A percentile compares a stretch with the other conserved stretches of the same genome.
Evolutionary conservation across 2,797 vertebrate genomes (phyloP).

Genomic region (Dallia pectoralis): DNA sequence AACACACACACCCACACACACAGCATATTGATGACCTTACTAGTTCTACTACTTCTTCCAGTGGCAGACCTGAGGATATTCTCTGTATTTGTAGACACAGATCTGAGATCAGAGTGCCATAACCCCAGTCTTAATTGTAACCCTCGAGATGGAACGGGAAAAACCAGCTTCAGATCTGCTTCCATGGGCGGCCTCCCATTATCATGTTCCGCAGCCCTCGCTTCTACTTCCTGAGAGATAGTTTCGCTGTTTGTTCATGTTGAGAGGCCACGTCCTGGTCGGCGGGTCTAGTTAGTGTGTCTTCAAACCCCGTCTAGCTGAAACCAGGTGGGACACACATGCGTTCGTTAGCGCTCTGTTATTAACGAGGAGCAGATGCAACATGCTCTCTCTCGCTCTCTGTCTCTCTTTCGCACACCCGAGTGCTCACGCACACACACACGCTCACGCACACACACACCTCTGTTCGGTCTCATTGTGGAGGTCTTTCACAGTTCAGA

Average conservation of each 20-base stretch:
- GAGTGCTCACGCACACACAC: slow-evolving; percentile 14
- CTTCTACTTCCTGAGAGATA: slow-evolving; percentile 50
- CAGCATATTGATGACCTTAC: not conserved
- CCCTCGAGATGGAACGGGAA: slow-evolving; percentile 49
- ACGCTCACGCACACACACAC: slow-evolving; percentile 15
- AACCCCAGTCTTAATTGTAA: slow-evolving; percentile 39
- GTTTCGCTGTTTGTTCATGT: slow-evolving; percentile 41
- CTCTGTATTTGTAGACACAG: slow-evolving; percentile 31
- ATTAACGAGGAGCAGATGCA: slow-evolving; percentile 84
- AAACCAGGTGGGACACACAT: slow-evolving; percentile 75
- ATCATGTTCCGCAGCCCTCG: slow-evolving; percentile 8
- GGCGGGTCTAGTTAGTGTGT: slow-evolving; percentile 10
- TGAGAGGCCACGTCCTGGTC: slow-evolving; percentile 54
- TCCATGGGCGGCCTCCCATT: slow-evolving; percentile 43
- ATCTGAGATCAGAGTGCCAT: slow-evolving; percentile 21
- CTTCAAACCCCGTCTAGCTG: not conserved
- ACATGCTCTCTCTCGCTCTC: slow-evolving; percentile 48
- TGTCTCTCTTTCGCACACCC: slow-evolving; percentile 4
- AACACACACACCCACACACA: too few relatives aligned
- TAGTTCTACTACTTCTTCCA: slow-evolving; percentile 9
- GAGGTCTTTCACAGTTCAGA: slow-evolving; percentile 55
- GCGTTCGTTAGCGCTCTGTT: slow-evolving; percentile 79
- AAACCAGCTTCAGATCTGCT: slow-evolving; percentile 61
- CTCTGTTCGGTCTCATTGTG: slow-evolving; percentile 40
- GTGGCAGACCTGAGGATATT: slow-evolving; percentile 5